Evolutionary conservation across 2,888 invertebrate genomes (phyloP).

Genomic region (Napeogenes sylphis): DNA sequence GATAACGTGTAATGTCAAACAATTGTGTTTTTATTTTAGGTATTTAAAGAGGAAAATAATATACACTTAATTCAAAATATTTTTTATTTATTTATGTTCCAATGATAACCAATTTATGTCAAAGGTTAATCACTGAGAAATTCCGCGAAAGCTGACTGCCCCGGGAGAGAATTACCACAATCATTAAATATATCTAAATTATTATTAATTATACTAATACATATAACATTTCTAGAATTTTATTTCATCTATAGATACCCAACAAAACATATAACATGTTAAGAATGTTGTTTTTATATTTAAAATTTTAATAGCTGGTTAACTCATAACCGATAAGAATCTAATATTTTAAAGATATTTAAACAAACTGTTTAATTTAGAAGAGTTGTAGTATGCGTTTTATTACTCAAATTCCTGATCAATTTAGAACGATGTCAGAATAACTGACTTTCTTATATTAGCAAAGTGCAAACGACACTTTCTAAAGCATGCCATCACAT

Average conservation of each 20-base stretch:
- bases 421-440: too few relatives aligned
- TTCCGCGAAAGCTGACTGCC: constrained; percentile 14
- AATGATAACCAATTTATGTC: background rate
- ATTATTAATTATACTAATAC: constrained; percentile 16
- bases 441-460: background rate
- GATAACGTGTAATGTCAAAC: too few relatives aligned
- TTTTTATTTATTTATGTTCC: background rate
- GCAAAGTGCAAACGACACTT: background rate
- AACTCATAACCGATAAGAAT: too few relatives aligned
- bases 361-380: too few relatives aligned
- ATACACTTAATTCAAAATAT: background rate
- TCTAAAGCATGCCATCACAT: constrained; percentile 5
- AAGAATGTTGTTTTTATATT: background rate
- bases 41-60: too few relatives aligned
- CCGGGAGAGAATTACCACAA: constrained; percentile 8
- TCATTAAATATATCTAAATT: constrained; percentile 13
- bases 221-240: constrained; percentile 11
- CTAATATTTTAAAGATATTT: too few relatives aligned
- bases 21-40: too few relatives aligned
- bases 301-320: too few relatives aligned
- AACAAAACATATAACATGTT: background rate
- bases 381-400: too few relatives aligned
- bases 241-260: background rate
- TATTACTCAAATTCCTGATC: too few relatives aligned
- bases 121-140: constrained; percentile 4